Base-by-base conservation (phyloP, 2,888 invertebrate species). In the Sarcophaga carnaria region DNA sequence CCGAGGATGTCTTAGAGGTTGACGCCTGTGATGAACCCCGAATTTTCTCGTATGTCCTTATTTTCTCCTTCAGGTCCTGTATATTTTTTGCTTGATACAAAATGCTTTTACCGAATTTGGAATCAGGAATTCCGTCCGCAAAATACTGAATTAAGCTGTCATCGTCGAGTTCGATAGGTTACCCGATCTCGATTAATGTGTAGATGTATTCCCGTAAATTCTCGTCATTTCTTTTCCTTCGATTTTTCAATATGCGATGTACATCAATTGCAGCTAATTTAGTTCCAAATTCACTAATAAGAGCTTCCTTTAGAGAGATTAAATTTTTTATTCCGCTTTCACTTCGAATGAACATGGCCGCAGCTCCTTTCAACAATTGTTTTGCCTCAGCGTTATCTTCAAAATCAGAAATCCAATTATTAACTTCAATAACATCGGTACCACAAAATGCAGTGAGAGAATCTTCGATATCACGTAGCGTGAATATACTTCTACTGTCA, bases 381-480 rank as follows among this genome's bases (percentile, higher is more conserved):
- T 77, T 77, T 1, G 37, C 60, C 45, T 74, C 62, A 11, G 74
- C 62, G 14, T 72, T 72, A 6, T 72, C 60, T 37, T 72, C 72
- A 20, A 72, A 62, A 0, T 72, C 72, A n/a, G 59, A 45, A 3
- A 74, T 37, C 74, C 74, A 74, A 14, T 85, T 27, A 22, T 49
- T 74, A 11, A 83, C n/a, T 3, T 70, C 37, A n/a, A 78, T 62
- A 20, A 78, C 62, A 11, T 49, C 81, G 4, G 74, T 27, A 4
- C 85, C 85, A 67, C 59, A 25, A 66, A 85, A 85, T 3, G 37
- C 25, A n/a, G 64, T 49, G n/a, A 80, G 25, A 14, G 67, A 66
- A 27, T 67, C 67, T 11, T 78, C 54, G 10, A 78, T 67, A 47
- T 78, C 77, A 47, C 54, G 14, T 4, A 64, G 14, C 6, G 66